A percentile compares a stretch with the other conserved stretches of the same genome.
phyloP scores from a whole-genome alignment of 1,140 invertebrate genomes.

The Bombus consobrinus region DNA sequence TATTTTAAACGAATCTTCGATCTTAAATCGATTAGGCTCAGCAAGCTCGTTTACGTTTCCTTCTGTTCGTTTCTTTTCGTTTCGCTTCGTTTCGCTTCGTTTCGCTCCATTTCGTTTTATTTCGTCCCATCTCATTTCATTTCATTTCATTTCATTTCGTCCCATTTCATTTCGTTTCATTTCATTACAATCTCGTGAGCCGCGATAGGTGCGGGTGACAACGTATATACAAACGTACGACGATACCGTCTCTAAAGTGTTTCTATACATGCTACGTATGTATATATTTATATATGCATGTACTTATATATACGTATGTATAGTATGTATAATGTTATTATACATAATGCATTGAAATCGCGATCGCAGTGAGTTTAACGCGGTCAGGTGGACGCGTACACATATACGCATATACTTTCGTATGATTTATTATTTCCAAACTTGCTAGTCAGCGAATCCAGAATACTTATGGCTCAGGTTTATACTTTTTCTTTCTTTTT shows the following conservation, averaged over 20 bases:
- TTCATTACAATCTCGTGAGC: conserved; percentile 3
- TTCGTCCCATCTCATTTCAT: background rate
- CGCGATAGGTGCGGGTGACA: conserved; percentile 16
- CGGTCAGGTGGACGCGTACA: conserved; percentile 4
- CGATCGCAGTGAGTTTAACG: conserved; percentile 49
- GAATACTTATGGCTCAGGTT: too few relatives aligned
- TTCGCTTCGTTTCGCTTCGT: too few relatives aligned
- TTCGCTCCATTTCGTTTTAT: background rate
- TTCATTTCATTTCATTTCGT: background rate
- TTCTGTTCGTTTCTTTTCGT: background rate
- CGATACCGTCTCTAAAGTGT: conserved; percentile 24
- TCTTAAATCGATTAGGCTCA: background rate
- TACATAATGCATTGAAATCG: conserved; percentile 50
- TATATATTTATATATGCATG: conserved; percentile 39
- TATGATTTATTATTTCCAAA: too few relatives aligned
- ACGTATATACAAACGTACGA: conserved; percentile 51
- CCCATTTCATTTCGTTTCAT: background rate
- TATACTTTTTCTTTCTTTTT: too few relatives aligned
- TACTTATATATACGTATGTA: conserved; percentile 36
- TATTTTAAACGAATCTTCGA: background rate
- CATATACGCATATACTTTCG: background rate
- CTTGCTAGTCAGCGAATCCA: too few relatives aligned
- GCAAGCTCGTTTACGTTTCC: background rate
- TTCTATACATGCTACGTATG: conserved; percentile 32
- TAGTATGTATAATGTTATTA: conserved; percentile 52